Base-by-base conservation (phyloP, 2,888 invertebrate species). In the Papilio elwesi region DNA sequence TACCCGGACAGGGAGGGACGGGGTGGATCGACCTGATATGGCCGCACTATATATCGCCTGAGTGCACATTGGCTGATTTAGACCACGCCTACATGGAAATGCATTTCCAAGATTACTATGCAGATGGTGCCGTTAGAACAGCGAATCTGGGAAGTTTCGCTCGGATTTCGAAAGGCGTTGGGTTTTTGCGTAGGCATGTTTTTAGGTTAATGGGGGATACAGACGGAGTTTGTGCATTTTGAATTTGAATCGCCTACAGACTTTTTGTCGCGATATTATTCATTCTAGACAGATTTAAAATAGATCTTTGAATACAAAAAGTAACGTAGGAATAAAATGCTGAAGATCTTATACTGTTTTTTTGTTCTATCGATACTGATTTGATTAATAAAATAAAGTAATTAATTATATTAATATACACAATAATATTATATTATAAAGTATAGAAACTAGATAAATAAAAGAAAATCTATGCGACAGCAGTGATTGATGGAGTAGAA, bases 101-200 rank as follows among this genome's bases (percentile, higher is more conserved):
- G 93, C 93, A 93, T 92, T 92, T 90, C 86, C 87, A 89, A 93
- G 92, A 92, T 92, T 92, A 89, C 91, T 89, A 90, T 92, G 91
- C 92, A 91, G 89, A 89, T 87, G 87, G 86, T 82, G 84, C 84
- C 76, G 81, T 76, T 86, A 86, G 90, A 87, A 85, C 83, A 81
- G 84, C 82, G 83, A 79, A 81, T 82, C 80, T 78, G 75, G 59
- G 82, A 87, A 88, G 84, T 87, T 88, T 83, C 75, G 78, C 80
- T 80, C 78, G 83, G 83, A 83, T 87, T 87, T 83, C 76, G 76
- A 76, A 59, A 79, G 75, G 74, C 70, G 73, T 78, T 76, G 78
- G 76, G 78, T 79, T 78, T 80, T 81, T 78, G 78, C 77, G 76
- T 81, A 80, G 78, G 77, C 74, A 74, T 75, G 81, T 83, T 88